Conservation (phyloP, 2,888 invertebrate genomes). For the Clunio marinus region DNA sequence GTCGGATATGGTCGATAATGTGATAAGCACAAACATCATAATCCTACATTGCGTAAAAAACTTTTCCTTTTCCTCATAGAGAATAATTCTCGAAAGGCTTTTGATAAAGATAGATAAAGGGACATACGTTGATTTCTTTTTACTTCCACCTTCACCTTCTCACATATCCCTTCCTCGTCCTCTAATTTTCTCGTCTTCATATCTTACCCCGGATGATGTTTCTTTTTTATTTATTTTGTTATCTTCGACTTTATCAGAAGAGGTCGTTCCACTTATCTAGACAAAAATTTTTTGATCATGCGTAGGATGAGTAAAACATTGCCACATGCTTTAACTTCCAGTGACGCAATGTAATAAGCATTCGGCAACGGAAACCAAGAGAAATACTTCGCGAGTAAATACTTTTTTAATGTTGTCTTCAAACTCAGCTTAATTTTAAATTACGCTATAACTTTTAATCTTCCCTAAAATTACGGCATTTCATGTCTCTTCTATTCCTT, state of each 20-base stretch:
- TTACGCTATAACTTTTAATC: constrained; percentile 13
- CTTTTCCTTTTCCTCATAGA: neutral
- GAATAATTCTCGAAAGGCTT: neutral
- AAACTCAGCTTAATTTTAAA: constrained; percentile 16
- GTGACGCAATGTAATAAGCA: neutral
- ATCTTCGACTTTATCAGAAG: neutral
- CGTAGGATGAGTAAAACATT: neutral
- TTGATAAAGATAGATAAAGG: neutral
- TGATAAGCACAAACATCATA: constrained; percentile 22
- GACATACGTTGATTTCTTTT: neutral
- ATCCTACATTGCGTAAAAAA: constrained; percentile 12
- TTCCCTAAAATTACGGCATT: constrained; percentile 4
- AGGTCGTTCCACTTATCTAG: constrained; percentile 17
- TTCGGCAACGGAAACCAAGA: neutral
- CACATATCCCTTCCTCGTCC: too few relatives aligned
- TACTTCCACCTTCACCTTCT: too few relatives aligned
- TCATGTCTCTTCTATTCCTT: neutral
- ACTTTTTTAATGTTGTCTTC: neutral
- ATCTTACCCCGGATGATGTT: neutral
- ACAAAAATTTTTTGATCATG: constrained; percentile 9
- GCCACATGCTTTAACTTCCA: neutral
- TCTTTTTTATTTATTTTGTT: too few relatives aligned
- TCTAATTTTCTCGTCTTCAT: too few relatives aligned
- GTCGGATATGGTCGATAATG: neutral
- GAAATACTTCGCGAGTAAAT: neutral